phyloP scores from a whole-genome alignment of 2,797 vertebrate species.

The Salmo trutta region DNA sequence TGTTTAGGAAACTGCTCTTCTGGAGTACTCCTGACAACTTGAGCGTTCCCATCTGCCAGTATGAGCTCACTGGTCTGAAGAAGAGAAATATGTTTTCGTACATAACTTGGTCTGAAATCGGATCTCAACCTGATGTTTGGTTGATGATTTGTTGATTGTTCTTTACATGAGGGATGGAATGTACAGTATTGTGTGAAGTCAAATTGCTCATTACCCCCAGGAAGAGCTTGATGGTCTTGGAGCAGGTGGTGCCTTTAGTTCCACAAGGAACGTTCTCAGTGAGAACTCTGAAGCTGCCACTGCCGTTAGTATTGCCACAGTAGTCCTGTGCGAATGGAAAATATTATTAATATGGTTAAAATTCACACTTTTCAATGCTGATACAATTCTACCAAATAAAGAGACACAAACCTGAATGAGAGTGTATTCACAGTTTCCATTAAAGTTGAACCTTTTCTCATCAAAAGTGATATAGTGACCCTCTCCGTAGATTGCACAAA shows the following conservation, averaged over 20 bases:
- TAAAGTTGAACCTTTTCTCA: too few species aligned
- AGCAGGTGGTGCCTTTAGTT: slow-evolving; percentile 89
- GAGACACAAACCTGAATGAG: too few species aligned
- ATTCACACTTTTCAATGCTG: too few species aligned
- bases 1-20: slow-evolving; percentile 69
- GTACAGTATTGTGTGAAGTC: slow-evolving; percentile 3
- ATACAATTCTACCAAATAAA: too few species aligned
- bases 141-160: not conserved
- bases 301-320: too few species aligned
- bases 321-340: too few species aligned
- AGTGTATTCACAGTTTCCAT: too few species aligned
- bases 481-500: slow-evolving; percentile 86
- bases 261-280: slow-evolving; percentile 92
- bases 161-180: not conserved
- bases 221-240: slow-evolving; percentile 89
- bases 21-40: slow-evolving; percentile 66
- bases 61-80: slow-evolving; percentile 83
- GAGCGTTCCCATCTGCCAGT: slow-evolving; percentile 77
- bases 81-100: slow-evolving; percentile 1
- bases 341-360: too few species aligned
- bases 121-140: not conserved
- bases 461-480: too few species aligned
- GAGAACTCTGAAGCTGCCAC: too few species aligned
- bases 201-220: slow-evolving; percentile 71
- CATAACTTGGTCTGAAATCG: not conserved